Percentiles rank a stretch among this genome's conserved stretches.
phyloP scores from a whole-genome alignment of 1,140 invertebrate genomes.

The Bicyclus anynana region DNA sequence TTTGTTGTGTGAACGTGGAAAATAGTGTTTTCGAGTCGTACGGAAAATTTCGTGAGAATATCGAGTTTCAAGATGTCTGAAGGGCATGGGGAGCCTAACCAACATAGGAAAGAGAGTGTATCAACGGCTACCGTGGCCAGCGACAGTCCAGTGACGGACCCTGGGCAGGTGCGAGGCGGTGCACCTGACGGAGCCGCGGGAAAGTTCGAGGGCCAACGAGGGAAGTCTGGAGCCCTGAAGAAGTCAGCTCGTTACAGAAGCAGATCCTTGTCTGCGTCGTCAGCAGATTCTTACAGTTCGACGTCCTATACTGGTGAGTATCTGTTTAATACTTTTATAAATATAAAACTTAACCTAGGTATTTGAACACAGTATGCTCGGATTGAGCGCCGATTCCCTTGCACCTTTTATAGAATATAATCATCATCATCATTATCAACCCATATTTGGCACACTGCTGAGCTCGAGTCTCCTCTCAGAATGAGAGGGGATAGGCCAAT shows the following conservation, averaged over 20 bases:
- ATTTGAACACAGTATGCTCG: too few species aligned
- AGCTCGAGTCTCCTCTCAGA: too few species aligned
- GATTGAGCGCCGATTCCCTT: too few species aligned
- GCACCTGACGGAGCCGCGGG: conserved; percentile 43
- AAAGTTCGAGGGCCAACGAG: conserved; percentile 62
- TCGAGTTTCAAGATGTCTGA: conserved; percentile 52
- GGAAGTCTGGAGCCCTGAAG: conserved; percentile 85
- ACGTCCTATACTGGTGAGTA: conserved; percentile 76
- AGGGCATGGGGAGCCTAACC: conserved; percentile 52
- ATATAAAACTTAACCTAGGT: too few species aligned
- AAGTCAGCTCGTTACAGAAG: conserved; percentile 91
- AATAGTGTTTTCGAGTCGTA: not conserved
- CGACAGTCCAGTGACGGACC: conserved; percentile 69
- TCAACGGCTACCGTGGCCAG: conserved; percentile 52
- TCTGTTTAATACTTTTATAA: not conserved
- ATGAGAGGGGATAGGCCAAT: too few species aligned
- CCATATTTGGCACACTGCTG: too few species aligned
- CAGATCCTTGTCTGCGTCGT: conserved; percentile 93
- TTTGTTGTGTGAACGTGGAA: conserved; percentile 1
- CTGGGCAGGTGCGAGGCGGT: conserved; percentile 60
- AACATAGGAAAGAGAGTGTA: conserved; percentile 57
- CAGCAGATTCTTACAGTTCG: conserved; percentile 95
- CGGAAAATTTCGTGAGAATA: conserved; percentile 6
- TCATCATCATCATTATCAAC: too few species aligned
- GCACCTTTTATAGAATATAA: too few species aligned